phyloP scores from a whole-genome alignment of 2,113 vertebrate species.

The Alligator sinensis region DNA sequence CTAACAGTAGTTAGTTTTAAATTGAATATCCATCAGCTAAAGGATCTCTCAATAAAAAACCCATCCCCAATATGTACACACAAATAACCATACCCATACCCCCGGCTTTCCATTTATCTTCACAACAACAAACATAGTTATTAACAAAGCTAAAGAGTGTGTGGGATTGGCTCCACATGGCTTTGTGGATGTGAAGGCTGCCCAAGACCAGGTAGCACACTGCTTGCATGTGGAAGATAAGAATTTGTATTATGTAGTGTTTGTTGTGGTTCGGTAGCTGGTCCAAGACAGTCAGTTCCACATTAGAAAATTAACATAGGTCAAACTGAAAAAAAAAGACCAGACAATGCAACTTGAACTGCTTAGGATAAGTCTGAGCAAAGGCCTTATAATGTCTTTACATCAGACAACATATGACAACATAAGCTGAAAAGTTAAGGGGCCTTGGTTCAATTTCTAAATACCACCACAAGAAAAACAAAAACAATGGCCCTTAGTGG shows the following conservation, averaged over 20 bases:
- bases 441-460: not conserved
- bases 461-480: not conserved
- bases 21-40: not conserved
- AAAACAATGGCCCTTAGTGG: not conserved
- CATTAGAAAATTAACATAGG: rapidly evolving
- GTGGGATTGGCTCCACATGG: not conserved
- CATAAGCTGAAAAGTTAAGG: not conserved
- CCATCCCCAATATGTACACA: not conserved
- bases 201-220: not conserved
- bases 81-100: no score
- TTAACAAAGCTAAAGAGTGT: not conserved
- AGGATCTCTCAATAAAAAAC: not conserved
- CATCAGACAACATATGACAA: not conserved
- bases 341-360: not conserved
- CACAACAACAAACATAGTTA: not conserved
- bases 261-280: not conserved
- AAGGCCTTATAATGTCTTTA: not conserved
- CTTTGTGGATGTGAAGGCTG: not conserved
- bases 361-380: not conserved
- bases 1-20: not conserved
- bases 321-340: rapidly evolving
- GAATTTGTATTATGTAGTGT: no score
- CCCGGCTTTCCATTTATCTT: not conserved
- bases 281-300: not conserved
- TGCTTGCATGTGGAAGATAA: not conserved